A percentile compares a stretch with the other conserved stretches of the same genome.
Conservation (phyloP, 2,113 vertebrate genomes). For the Callocephalon fimbriatum region DNA sequence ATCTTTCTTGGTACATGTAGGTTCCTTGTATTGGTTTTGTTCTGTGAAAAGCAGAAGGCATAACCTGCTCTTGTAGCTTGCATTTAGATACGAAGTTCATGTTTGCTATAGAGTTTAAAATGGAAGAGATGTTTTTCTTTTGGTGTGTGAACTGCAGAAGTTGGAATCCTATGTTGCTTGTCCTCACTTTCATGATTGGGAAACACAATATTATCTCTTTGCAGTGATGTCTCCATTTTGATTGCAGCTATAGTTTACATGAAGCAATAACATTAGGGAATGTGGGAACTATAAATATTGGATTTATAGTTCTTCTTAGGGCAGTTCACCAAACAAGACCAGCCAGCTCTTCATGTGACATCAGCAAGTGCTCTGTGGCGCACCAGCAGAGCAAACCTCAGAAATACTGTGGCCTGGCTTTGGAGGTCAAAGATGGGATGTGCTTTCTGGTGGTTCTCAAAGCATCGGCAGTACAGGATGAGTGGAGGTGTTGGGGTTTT, state of each 20-base stretch:
- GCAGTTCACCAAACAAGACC: neutral
- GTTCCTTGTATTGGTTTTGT: neutral
- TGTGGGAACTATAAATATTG: neutral
- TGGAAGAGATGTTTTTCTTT: neutral
- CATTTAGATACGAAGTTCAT: neutral
- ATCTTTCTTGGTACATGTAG: neutral
- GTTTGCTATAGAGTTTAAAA: neutral
- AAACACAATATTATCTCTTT: neutral
- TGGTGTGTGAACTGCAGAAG: neutral
- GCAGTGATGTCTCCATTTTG: neutral
- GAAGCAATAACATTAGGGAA: neutral
- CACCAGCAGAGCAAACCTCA: neutral
- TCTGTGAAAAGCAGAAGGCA: neutral
- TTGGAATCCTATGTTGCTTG: neutral
- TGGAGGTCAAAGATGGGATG: neutral
- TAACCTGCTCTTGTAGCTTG: neutral
- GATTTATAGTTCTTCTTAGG: neutral
- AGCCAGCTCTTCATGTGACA: neutral
- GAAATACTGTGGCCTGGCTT: neutral
- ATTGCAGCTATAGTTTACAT: neutral
- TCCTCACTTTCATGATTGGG: neutral
- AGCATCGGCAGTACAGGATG: neutral
- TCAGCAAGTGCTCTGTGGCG: neutral
- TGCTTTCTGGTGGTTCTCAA: neutral
- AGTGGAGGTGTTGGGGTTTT: neutral